Base-by-base conservation (phyloP, 2,797 vertebrate species). In the Synanceia verrucosa region DNA sequence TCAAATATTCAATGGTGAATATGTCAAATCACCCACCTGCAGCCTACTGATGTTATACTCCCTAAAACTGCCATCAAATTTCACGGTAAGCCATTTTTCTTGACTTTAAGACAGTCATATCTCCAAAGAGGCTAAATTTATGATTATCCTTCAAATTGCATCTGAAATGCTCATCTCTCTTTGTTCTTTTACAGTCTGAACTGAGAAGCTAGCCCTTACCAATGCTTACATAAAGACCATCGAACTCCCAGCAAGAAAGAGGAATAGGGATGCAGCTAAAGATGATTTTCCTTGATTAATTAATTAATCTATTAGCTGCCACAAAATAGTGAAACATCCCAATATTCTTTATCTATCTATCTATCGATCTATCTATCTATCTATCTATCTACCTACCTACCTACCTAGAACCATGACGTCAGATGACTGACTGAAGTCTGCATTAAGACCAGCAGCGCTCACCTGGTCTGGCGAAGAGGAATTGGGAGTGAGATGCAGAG, bases 401-500 rank as follows among this genome's bases (percentile, higher is more conserved):
- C 58, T 23, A 6, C 16, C 23, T 12, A 48, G 3, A 46, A 50
- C 5, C 7, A 18, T 34, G 5, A 47, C 36, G 12, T 51, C 14
- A 37, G 12, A 51, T 26, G 24, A 24, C 0, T 10, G 41, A 48
- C 23, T 23, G 1, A 6, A 37, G 33, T 72, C 60, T 33, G 46
- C 4, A n/a, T 28, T 29, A 4, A 36, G 23, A 24, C 13, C 34
- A 39, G 37, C 6, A 9, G 39, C 2, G 74, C 95, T 68, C 93
- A 98, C 97, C 97, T 97, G 58, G 97, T 99, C 92, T 98, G 97
- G 9, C 95, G 94, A 39, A 97, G 92, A 1, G 97, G 97, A 76
- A 99, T 98, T 48, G 97, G 97, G 23, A 99, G 93, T 0, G 97
- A 99, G 90, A 99, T 95, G 77, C 97, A 99, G 64, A 98, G 94